Evolutionary conservation across 2,888 invertebrate genomes (phyloP), one percentile per base, ranked within the genome.

Genomic region (Trichacis sp.): DNA sequence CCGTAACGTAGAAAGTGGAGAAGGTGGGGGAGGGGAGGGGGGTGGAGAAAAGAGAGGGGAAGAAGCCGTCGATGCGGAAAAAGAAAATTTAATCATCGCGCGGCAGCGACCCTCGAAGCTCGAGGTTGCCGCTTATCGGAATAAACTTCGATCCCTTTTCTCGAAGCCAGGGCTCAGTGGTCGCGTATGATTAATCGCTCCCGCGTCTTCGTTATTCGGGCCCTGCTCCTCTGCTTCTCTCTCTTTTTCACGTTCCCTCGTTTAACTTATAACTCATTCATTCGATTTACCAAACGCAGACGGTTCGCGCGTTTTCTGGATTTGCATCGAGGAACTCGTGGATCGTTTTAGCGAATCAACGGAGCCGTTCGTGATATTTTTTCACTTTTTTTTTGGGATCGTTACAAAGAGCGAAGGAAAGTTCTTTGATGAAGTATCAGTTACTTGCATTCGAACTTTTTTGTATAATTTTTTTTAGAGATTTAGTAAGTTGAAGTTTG

Each of bases 41-140:
- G n/a, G n/a, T n/a, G n/a, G n/a, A n/a, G n/a, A n/a, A n/a, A n/a
- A n/a, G n/a, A n/a, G n/a, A n/a, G 51, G 62, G 64, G 57, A 64
- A 69, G 68, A 49, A 74, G 70, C 73, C 70, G 67, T 62, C 64
- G 64, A 71, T 71, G 73, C 60, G 72, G 67, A 71, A 71, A 67
- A 70, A 72, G 71, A 76, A 74, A 74, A 76, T 75, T 75, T 76
- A 73, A 76, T 75, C 76, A 72, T 72, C 71, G 69, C 68, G 64
- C 58, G 64, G 62, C 59, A 48, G 69, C 66, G 49, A 58, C 73
- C 68, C 67, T 61, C 59, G 55, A 50, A 65, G 59, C 62, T 55
- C 54, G 64, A 67, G 66, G 56, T 69, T 53, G 62, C 59, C 64
- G 72, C 73, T 76, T 75, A 74, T 75, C 75, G 71, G 72, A 74